Percentiles rank a stretch among this genome's conserved stretches.
These are phyloP conservation scores for Lepus townsendii DNA, from an alignment of 2,797 vertebrate species.

Conservation along the genomic window DNA sequence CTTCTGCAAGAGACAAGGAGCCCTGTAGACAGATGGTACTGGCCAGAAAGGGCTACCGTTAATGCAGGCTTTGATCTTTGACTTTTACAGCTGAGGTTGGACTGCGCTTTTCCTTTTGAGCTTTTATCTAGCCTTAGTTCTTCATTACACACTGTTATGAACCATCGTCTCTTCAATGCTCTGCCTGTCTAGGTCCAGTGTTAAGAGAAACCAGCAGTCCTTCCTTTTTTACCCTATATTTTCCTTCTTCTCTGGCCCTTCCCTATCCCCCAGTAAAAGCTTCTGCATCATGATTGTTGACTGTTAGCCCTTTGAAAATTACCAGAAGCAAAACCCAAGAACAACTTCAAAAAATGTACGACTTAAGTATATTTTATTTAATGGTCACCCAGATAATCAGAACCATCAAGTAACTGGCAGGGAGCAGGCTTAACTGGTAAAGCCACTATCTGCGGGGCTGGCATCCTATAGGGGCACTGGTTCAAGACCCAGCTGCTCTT, in stretches of 20 bases:
- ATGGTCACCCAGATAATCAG: conserved; percentile 17
- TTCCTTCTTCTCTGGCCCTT: not conserved
- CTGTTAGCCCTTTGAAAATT: conserved; percentile 40
- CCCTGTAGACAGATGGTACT: not conserved
- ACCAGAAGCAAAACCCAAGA: not conserved
- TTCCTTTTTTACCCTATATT: not conserved
- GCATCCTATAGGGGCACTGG: too few species aligned
- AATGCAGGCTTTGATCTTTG: conserved; percentile 11
- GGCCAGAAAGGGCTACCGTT: not conserved
- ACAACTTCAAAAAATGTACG: conserved; percentile 26
- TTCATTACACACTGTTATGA: conserved; percentile 55
- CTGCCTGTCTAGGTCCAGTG: conserved; percentile 24
- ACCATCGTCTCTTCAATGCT: not conserved
- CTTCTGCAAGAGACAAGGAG: conserved; percentile 32
- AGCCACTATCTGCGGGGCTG: too few species aligned
- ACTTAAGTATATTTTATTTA: not conserved
- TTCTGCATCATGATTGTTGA: not conserved
- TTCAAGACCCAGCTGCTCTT: too few species aligned
- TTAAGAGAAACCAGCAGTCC: conserved; percentile 17
- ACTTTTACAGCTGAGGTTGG: conserved; percentile 24
- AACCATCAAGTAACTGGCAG: conserved; percentile 16
- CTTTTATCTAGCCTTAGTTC: conserved; percentile 60
- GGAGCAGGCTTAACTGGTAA: too few species aligned
- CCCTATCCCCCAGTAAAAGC: not conserved
- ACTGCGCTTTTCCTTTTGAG: conserved; percentile 36